phyloP scores from a whole-genome alignment of 2,113 vertebrate genomes.

The Spea bombifrons region DNA sequence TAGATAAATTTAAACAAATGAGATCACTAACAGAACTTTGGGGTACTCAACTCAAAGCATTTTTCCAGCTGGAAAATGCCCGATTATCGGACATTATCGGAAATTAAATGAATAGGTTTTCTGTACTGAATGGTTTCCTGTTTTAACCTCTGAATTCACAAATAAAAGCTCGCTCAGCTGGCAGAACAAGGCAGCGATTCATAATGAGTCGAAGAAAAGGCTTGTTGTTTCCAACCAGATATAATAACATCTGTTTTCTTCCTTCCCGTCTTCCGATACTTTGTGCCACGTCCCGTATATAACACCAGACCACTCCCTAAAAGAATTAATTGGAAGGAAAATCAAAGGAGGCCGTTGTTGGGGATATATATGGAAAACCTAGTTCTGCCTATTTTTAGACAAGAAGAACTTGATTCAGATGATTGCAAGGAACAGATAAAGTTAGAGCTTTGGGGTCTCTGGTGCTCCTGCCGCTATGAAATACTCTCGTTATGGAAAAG shows the following conservation, averaged over 20 bases:
- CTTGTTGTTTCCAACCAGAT: neutral
- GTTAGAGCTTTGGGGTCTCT: neutral
- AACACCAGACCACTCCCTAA: slow-evolving; percentile 12
- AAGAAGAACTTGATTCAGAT: slow-evolving; percentile 12
- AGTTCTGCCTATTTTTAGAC: slow-evolving; percentile 10
- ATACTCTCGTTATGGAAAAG: too few species aligned
- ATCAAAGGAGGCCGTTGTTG: neutral
- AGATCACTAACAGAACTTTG: too few species aligned
- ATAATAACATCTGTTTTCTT: neutral
- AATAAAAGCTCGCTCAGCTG: neutral
- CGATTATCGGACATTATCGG: too few species aligned
- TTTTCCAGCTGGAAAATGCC: too few species aligned
- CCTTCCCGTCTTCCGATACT: neutral
- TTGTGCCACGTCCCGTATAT: slow-evolving; percentile 19
- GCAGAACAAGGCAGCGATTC: slow-evolving; percentile 1
- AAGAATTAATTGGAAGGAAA: neutral
- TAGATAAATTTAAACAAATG: too few species aligned
- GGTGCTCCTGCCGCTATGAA: too few species aligned
- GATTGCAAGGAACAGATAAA: neutral
- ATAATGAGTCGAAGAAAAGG: neutral
- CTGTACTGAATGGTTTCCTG: too few species aligned
- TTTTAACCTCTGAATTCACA: neutral
- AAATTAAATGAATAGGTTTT: too few species aligned
- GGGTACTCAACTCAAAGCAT: too few species aligned
- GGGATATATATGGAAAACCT: neutral